Evolutionary conservation across 2,113 vertebrate species (phyloP), one percentile per base, ranked within the genome.

Genomic region (Triplophysa dalaica): DNA sequence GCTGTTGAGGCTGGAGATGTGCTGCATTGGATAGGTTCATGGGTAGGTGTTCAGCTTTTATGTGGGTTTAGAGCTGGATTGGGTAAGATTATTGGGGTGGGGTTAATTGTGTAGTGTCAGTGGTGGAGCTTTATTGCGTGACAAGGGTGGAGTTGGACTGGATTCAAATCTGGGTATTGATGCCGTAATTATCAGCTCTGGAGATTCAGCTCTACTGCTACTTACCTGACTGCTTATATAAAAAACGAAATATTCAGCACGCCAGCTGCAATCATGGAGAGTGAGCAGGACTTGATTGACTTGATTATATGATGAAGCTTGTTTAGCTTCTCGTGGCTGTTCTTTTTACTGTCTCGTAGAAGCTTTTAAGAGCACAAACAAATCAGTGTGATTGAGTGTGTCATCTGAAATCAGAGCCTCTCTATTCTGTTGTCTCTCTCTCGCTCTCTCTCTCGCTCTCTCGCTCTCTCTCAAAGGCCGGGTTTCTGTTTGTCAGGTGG

Each of bases 371-470:
- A 90, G 90, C 90, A 92, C 89, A 91, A 92, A 93, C 92, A 93
- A 92, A 93, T 93, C 92, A 93, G 87, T 67, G 87, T 93, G 92
- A 93, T 93, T 93, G 90, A 91, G 91, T 78, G 24, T 80, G 89
- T 81, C 85, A 86, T 80, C 78, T 82, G n/a, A 72, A 80, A 77
- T 77, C 77, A 72, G 80, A 79, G 76, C 69, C 52, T 70, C 24
- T 29, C 38, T 45, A 26, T 58, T 22, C 54, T 38, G 45, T 58
- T 8, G 62, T 75, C 43, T 50, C 41, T 17, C 33, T 8, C 76
- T 13, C 70, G 72, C 43, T 50, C 41, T 17, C 33, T 8, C 76
- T 13, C 70, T 43, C 16, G 75, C 11, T 68, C 69, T 62, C 72
- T 63, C 60, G 54, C 29, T 48, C 33, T 54, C 10, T 61, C 61